Conservation (phyloP, 2,888 invertebrate genomes). For the Metallyticus violacea region DNA sequence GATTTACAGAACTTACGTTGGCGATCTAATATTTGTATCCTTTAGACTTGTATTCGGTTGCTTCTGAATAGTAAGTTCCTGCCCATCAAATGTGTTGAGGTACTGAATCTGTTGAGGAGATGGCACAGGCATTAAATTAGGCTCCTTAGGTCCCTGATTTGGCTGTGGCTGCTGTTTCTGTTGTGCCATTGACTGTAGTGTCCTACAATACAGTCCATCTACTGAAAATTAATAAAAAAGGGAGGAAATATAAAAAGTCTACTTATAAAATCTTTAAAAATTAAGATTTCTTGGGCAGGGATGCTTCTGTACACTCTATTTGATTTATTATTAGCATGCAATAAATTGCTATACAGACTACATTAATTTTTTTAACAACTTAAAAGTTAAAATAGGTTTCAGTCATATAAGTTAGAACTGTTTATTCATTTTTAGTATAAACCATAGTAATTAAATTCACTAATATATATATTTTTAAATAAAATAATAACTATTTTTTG, state of each 20-base stretch:
- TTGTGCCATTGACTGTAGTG: slow-evolving; percentile 61
- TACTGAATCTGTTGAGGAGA: slow-evolving; percentile 96
- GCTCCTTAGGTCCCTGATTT: slow-evolving; percentile 60
- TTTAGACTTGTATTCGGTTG: slow-evolving; percentile 89
- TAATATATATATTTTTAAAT: too few relatives aligned
- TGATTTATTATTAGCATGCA: background rate
- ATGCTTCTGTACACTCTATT: background rate
- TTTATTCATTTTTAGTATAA: too few relatives aligned
- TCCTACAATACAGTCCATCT: slow-evolving; percentile 63
- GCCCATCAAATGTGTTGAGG: slow-evolving; percentile 92
- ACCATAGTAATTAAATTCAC: too few relatives aligned
- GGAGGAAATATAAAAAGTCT: background rate
- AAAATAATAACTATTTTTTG: too few relatives aligned
- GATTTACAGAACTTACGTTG: slow-evolving; percentile 59
- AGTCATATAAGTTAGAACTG: too few relatives aligned
- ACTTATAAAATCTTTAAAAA: background rate
- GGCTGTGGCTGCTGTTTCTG: slow-evolving; percentile 54
- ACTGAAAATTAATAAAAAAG: slow-evolving; percentile 44
- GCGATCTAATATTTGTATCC: slow-evolving; percentile 66
- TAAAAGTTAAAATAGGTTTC: too few relatives aligned
- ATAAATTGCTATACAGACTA: background rate
- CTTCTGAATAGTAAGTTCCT: slow-evolving; percentile 94
- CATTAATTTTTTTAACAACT: background rate
- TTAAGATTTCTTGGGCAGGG: background rate
- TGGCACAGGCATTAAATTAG: slow-evolving; percentile 92